Conservation (phyloP, 2,797 vertebrate species). For the Intellagama lesueurii region DNA sequence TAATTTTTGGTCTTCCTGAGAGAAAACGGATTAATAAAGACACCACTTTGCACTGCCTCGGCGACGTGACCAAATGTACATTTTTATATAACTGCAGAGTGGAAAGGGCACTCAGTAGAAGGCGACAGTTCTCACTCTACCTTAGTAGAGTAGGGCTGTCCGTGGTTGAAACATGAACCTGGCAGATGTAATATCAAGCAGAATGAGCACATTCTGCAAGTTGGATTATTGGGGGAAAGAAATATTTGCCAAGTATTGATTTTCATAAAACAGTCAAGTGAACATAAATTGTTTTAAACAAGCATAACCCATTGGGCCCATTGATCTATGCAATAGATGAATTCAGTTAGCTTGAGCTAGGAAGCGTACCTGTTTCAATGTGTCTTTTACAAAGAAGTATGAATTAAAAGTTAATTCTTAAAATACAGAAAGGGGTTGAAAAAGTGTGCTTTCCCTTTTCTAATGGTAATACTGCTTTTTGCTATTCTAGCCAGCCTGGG, state of each 20-base stretch:
- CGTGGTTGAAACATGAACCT: background rate
- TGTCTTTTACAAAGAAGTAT: constrained; percentile 19
- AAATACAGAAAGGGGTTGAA: no score
- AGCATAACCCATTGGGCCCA: constrained; percentile 70
- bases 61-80: background rate
- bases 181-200: constrained; percentile 41
- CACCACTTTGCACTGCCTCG: background rate
- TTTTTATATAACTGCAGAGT: no score
- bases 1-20: background rate
- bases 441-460: no score
- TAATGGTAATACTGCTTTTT: no score
- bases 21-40: background rate
- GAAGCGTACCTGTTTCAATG: constrained; percentile 31
- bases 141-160: background rate
- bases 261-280: constrained; percentile 58
- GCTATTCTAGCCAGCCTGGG: no score
- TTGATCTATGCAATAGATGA: constrained; percentile 44
- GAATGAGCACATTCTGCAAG: constrained; percentile 69
- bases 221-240: constrained; percentile 59
- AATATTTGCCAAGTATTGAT: constrained; percentile 67
- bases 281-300: constrained; percentile 54
- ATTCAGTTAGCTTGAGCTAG: constrained; percentile 50
- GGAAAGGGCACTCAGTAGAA: no score
- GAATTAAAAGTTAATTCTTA: background rate
- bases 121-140: background rate